Evolutionary conservation across 2,797 vertebrate species (phyloP), one percentile per base, ranked within the genome.

Genomic region (Denticeps clupeoides): DNA sequence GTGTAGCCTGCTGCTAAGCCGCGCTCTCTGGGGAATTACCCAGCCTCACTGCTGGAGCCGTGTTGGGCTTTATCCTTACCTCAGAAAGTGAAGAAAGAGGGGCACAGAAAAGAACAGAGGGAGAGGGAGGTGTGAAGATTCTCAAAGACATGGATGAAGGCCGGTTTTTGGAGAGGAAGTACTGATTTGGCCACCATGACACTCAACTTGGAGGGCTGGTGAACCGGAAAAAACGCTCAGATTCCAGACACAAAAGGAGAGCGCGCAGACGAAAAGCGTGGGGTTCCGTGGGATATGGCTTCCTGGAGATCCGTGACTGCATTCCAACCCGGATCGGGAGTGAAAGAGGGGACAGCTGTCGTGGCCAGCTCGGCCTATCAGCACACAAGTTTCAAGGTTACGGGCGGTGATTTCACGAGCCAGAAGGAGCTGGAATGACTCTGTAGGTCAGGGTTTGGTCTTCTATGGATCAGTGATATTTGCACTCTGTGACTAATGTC

Each of bases 211-310:
- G 63, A 64, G 73, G 70, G 60, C 75, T 70, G 68, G 58, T 79
- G 72, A 75, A 72, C 76, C 53, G 66, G 69, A 82, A 84, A n/a
- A 66, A 46, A 72, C 52, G 54, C 70, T 62, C 25, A 59, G 64
- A 52, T 75, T 61, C 46, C 51, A 58, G 59, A 71, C 74, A 76
- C 72, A 77, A 77, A 74, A 23, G 47, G 42, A 7, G 12, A 53
- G 41, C 55, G 52, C 41, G 28, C 74, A 68, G 64, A 62, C 67
- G 55, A 58, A 42, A 59, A 64, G 57, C 54, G 48, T 49, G 38
- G 57, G 60, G 64, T 69, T 69, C 65, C 58, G 55, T 64, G 69
- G 73, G 66, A 70, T 72, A 53, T 59, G 51, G 70, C 58, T 69
- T 78, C 67, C 62, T 71, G 74, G 9, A 51, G 71, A 72, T 71